Base-by-base conservation (phyloP, 2,888 invertebrate genomes). In the Taphrorychus bicolor region DNA sequence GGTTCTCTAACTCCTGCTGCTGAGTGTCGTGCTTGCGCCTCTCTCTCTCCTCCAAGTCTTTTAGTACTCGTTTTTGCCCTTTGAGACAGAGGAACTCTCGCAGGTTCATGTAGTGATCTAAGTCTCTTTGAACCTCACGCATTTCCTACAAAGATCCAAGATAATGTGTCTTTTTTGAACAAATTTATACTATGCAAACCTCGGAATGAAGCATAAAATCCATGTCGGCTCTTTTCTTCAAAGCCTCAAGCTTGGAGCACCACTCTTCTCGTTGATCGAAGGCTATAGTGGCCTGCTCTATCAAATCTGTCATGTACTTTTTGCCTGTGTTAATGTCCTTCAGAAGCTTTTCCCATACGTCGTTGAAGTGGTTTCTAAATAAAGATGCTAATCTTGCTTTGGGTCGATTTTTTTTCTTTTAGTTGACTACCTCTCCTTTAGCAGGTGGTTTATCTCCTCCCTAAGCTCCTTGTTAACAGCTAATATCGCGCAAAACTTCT, bases 211-310 rank as follows among this genome's bases (percentile, higher is more conserved):
- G 80, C 74, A 87, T 83, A 64, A 89, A 86, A 74, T 94, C 92
- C 42, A 89, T 87, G 76, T 92, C 90, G 56, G 89, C 90, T 71
- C 91, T 88, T 72, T 93, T 93, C 76, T 92, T 91, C 32, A 96
- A 83, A 0, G 90, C 89, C 70, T 91, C 88, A 45, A 95, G 86
- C 81, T 95, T 95, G 63, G 89, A 86, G 77, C 91, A 89, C 82
- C 91, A 87, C 78, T 92, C 91, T 79, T 91, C 95, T 69, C 95
- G 85, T 81, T 94, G 93, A 82, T 95, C 95, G 77, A 94, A 97
- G 0, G 95, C 93, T 42, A 91, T 84, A 18, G 94, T 95, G 0
- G 95, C 93, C 74, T 93, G 92, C 75, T 96, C 95, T 68, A 97
- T 92, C 64, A 95, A 83, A 76, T 94, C 94, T 73, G 92, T 87